Evolutionary conservation across 2,113 vertebrate genomes (phyloP), one percentile per base, ranked within the genome.

Genomic region (Oryzias javanicus): DNA sequence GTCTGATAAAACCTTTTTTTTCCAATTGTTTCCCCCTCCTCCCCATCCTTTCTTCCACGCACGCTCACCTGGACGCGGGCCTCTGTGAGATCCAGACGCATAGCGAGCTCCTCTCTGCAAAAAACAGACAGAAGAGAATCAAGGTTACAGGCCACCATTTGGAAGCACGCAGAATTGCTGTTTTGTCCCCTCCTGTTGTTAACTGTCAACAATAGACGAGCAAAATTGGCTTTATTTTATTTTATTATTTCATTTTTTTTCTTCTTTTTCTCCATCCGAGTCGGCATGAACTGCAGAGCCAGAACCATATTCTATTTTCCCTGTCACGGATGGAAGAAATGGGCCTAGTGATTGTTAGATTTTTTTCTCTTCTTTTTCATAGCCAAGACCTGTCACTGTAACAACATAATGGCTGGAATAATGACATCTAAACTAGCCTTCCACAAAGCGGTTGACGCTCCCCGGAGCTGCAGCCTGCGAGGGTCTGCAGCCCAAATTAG

Each of bases 31-130:
- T 27, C 22, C 20, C 14, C 29, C 17, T 55, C 19, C 68, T 65
- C 78, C 63, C 78, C 78, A 60, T 22, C 49, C 20, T 59, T 25
- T 42, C 61, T 57, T 44, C 20, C 60, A 42, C 55, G 76, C 53
- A 70, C 78, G 91, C 94, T 96, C 91, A 98, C 97, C 93, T 98
- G 97, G 47, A 98, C 97, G 67, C 97, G 92, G 83, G 97, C 97
- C 89, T 97, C 97, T 49, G 97, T 98, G 73, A 98, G 91, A 87
- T 98, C 97, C 90, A 98, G 91, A 60, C 97, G 94, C 97, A 98
- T 98, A 18, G 97, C 97, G 78, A 98, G 92, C 88, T 98, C 97
- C 79, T 98, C 96, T 92, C 97, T 98, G 79, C n/a, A 89, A 82
- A 71, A 55, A 63, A 79, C 64, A 56, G 20, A 60, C 20, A 74